Percentiles rank a stretch among this genome's conserved stretches.
Conservation (phyloP, 2,113 vertebrate species). For the Heterotis niloticus region DNA sequence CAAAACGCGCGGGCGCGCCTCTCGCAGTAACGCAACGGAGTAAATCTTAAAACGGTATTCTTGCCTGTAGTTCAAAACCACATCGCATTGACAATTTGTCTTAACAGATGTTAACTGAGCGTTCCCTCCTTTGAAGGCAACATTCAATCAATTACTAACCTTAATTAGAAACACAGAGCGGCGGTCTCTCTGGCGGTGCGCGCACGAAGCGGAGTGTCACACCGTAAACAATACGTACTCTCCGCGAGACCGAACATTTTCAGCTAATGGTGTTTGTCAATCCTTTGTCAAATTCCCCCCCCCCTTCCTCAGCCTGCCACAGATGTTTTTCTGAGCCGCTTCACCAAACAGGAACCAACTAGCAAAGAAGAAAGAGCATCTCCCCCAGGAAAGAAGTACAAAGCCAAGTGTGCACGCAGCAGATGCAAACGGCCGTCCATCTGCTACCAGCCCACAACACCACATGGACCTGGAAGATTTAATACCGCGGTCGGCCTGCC, state of each 20-base stretch:
- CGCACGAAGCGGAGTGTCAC: slow-evolving; percentile 81
- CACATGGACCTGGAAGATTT: slow-evolving; percentile 94
- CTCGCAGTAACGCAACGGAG: slow-evolving; percentile 74
- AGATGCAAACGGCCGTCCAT: slow-evolving; percentile 99
- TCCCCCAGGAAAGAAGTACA: slow-evolving; percentile 98
- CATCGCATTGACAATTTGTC: slow-evolving; percentile 87
- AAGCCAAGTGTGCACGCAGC: slow-evolving; percentile 97
- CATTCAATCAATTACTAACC: slow-evolving; percentile 85
- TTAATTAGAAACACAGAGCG: slow-evolving; percentile 81
- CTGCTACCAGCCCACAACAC: slow-evolving; percentile 94
- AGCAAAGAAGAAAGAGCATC: slow-evolving; percentile 95
- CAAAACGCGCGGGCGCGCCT: slow-evolving; percentile 66
- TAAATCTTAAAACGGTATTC: slow-evolving; percentile 68
- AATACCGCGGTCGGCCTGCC: slow-evolving; percentile 71
- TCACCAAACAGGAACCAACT: slow-evolving; percentile 99
- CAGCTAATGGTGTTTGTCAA: slow-evolving; percentile 95
- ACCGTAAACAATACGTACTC: slow-evolving; percentile 92
- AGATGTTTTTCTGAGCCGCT: slow-evolving; percentile 99
- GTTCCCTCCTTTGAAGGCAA: slow-evolving; percentile 73
- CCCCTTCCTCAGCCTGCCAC: slow-evolving; percentile 80
- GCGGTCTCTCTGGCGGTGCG: slow-evolving; percentile 73
- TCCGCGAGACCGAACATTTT: slow-evolving; percentile 90
- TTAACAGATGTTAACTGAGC: slow-evolving; percentile 85
- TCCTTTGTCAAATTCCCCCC: slow-evolving; percentile 77
- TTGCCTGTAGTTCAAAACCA: slow-evolving; percentile 78